Conservation (phyloP, 2,888 invertebrate genomes). For the Drosophila hawaiiensis region DNA sequence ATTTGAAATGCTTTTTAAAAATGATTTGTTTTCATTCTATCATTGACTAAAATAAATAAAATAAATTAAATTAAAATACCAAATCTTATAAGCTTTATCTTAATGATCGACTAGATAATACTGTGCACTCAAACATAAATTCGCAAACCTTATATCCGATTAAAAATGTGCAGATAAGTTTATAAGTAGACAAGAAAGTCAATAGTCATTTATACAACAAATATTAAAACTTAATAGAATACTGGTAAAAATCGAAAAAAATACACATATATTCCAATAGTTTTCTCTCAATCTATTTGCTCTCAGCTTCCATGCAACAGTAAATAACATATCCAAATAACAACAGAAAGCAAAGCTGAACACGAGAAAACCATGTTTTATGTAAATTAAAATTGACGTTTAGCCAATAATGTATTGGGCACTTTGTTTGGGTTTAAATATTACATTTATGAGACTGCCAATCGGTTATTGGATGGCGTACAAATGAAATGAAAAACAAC, state of each 20-base stretch:
- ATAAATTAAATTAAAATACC: not conserved
- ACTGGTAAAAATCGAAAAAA: not conserved
- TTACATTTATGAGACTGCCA: constrained; percentile 24
- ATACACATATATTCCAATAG: not conserved
- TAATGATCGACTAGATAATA: not conserved
- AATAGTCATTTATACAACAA: not conserved
- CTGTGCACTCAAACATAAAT: not conserved
- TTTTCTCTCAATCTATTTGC: not conserved
- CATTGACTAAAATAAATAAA: not conserved
- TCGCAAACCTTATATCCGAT: not conserved
- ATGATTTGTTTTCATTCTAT: not conserved
- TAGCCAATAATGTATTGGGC: constrained; percentile 20
- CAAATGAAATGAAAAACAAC: constrained; percentile 9
- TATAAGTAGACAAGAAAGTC: not conserved
- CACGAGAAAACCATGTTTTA: constrained; percentile 68
- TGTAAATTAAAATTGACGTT: constrained; percentile 73
- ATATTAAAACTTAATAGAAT: not conserved
- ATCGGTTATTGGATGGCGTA: constrained; percentile 15
- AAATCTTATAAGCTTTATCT: not conserved
- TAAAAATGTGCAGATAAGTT: not conserved
- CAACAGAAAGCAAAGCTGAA: constrained; percentile 34
- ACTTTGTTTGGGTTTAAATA: constrained; percentile 46
- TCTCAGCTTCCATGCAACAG: constrained; percentile 4
- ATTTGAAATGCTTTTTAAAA: not conserved
- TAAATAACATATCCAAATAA: constrained; percentile 28